These are phyloP conservation scores for Muntiacus reevesi DNA, from an alignment of 2,113 vertebrate species.

Conservation along the genomic window DNA sequence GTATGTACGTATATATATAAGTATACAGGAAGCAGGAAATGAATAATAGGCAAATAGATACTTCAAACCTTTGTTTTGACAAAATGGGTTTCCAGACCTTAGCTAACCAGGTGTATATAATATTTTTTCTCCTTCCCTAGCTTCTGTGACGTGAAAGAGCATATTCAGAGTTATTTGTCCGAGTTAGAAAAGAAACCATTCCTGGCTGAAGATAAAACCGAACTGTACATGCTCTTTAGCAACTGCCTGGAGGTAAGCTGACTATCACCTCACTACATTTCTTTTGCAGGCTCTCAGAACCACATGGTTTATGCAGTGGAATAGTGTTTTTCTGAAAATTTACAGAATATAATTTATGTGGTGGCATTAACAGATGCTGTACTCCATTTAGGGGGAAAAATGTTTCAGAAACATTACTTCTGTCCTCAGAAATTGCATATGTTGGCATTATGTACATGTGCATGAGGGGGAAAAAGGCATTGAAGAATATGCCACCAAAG, in stretches of 20 bases:
- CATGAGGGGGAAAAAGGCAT: fast-evolving
- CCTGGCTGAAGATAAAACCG: constrained; percentile 84
- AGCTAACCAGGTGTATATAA: background rate
- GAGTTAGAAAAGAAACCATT: constrained; percentile 83
- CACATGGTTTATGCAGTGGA: fast-evolving
- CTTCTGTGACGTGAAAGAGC: constrained; percentile 87
- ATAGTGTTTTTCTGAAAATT: background rate
- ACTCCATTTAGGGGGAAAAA: fast-evolving
- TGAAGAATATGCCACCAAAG: fast-evolving
- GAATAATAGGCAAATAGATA: background rate
- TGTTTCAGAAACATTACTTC: fast-evolving
- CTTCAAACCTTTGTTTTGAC: background rate
- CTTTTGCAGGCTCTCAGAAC: background rate
- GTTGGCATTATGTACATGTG: fast-evolving
- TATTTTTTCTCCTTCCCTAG: constrained; percentile 76
- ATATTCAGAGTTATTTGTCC: constrained; percentile 87
- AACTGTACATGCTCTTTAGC: constrained; percentile 91
- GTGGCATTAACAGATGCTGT: fast-evolving
- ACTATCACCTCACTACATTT: fast-evolving
- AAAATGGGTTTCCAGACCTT: background rate
- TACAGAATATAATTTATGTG: fast-evolving
- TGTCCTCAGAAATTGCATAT: fast-evolving
- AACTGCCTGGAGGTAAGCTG: constrained; percentile 91
- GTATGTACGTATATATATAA: background rate
- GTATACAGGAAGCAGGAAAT: background rate